phyloP scores from a whole-genome alignment of 2,888 invertebrate genomes.

The Lycia hirtaria region DNA sequence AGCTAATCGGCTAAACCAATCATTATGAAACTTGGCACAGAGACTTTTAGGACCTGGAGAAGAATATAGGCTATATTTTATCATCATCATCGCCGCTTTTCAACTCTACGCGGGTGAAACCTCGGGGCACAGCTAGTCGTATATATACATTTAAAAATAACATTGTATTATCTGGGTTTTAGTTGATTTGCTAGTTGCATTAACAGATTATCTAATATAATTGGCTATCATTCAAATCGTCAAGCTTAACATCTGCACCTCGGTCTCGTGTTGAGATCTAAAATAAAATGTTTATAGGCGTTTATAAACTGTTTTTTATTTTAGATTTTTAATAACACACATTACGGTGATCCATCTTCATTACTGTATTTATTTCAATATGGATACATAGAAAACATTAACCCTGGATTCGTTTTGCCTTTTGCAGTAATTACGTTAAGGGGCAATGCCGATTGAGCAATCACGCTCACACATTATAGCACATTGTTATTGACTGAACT shows the following conservation, averaged over 20 bases:
- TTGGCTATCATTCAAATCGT: constrained; percentile 41
- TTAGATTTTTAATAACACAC: constrained; percentile 25
- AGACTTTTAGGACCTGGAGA: too few relatives aligned
- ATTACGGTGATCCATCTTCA: constrained; percentile 56
- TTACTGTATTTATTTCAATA: constrained; percentile 58
- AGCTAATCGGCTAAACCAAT: too few relatives aligned
- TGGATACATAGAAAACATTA: constrained; percentile 49
- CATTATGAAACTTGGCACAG: too few relatives aligned
- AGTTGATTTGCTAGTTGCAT: constrained; percentile 20
- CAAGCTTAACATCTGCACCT: constrained; percentile 26
- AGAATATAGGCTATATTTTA: too few relatives aligned
- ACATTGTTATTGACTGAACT: too few relatives aligned
- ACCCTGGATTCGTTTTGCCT: constrained; percentile 27
- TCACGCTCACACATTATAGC: too few relatives aligned
- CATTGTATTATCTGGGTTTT: not conserved
- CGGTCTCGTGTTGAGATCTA: constrained; percentile 25
- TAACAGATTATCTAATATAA: constrained; percentile 38
- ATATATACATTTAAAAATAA: not conserved
- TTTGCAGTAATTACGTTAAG: constrained; percentile 38
- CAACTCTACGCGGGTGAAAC: too few relatives aligned
- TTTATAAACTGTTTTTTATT: constrained; percentile 19
- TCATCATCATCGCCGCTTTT: too few relatives aligned
- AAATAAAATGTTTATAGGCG: constrained; percentile 31
- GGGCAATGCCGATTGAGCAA: too few relatives aligned
- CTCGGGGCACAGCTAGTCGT: not conserved